Evolutionary conservation across 2,113 vertebrate species (phyloP).

Genomic region (Anser brachyrhynchus): DNA sequence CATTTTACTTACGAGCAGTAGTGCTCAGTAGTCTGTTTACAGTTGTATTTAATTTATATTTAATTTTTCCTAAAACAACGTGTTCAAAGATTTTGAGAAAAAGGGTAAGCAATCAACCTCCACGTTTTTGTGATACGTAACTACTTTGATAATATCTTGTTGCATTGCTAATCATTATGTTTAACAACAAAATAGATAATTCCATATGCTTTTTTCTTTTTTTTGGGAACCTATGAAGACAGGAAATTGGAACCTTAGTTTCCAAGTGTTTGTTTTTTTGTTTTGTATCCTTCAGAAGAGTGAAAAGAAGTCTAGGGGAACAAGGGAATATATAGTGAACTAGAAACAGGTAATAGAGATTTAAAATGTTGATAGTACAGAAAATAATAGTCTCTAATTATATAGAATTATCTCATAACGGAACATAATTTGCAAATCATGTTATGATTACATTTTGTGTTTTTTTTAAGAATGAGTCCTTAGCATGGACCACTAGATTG

Average conservation of each 20-base stretch:
- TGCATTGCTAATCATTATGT: background rate
- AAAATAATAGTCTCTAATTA: conserved; percentile 2
- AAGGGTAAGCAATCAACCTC: background rate
- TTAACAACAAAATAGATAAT: background rate
- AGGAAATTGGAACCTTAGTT: background rate
- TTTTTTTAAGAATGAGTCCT: background rate
- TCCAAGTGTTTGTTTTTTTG: background rate
- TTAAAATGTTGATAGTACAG: conserved; percentile 12
- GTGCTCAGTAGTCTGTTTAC: background rate
- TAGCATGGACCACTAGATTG: background rate
- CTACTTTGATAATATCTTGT: background rate
- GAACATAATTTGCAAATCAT: background rate
- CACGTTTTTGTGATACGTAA: background rate
- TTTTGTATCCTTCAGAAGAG: background rate
- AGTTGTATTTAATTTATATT: conserved; percentile 2
- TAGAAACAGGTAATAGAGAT: background rate
- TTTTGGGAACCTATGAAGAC: background rate
- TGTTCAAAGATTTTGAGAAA: conserved; percentile 6
- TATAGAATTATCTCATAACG: background rate
- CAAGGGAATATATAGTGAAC: background rate
- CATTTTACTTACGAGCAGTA: background rate
- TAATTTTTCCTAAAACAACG: background rate
- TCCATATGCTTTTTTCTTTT: background rate
- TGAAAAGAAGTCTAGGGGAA: background rate
- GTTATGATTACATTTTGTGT: background rate